Base-by-base conservation (phyloP, 2,888 invertebrate species). In the Nemurella pictetii region DNA sequence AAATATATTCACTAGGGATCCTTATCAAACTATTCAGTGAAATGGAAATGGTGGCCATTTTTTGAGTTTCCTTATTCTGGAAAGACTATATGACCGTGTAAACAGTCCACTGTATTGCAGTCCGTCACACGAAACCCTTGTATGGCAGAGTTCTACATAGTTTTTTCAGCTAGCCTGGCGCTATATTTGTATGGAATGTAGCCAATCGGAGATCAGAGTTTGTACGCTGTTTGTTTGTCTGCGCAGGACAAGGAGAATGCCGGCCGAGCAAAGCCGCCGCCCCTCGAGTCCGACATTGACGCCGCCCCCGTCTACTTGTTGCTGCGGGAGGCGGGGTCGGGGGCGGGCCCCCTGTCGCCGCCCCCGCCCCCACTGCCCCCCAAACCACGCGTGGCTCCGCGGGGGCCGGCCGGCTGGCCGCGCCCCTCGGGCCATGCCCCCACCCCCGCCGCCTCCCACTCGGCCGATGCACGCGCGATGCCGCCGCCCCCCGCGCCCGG, bases 241-340 rank as follows among this genome's bases (percentile, higher is more conserved):
- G 87, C 88, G 84, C 88, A 92, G 91, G 91, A 91, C 87, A 92
- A 92, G 88, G 91, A 91, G 88, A 91, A 91, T 87, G 90, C 90
- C 20, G 9, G 84, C 87, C 88, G 87, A 87, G 87, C 55, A 20
- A 55, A 55, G 55, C 55, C 55, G 12, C 15, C 20, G 9, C 55
- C 55, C 15, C 55, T 55, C 1, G 55, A 55, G 55, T 20, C 55
- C 5, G 55, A 55, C 55, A 20, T 55, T 3, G 55, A 55, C 55
- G 55, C 55, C 2, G 55, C 5, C 9, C 55, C 55, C 2, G 15
- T 20, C 15, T 55, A 55, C 55, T 12, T 1, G 5, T 12, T 55
- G 5, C 55, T 55, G 20, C 9, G 55, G 2, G 55, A 55, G 2
- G 55, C 55, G 55, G 20, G 9, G 55, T 55, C 55, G 20, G 55